Evolutionary conservation across 37 sponge, comb jelly and placozoan genomes (phyloP).

Genomic region (Sycon ciliatum): DNA sequence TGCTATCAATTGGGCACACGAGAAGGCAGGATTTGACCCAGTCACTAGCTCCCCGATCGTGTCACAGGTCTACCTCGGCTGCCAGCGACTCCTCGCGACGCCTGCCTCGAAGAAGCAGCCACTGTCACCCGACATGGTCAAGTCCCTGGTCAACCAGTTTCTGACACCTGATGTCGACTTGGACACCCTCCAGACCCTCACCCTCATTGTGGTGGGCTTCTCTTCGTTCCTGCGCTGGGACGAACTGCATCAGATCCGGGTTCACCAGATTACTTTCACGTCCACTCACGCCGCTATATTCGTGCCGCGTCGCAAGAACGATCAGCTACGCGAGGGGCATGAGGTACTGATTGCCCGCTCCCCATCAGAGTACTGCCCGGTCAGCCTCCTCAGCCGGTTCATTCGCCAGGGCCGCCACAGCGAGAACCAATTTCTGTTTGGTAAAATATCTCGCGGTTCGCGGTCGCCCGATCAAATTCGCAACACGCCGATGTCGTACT

Average conservation of each 20-base stretch:
- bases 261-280: not conserved
- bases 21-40: not conserved
- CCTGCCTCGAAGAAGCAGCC: conserved; percentile 2
- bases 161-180: not conserved
- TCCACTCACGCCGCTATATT: not conserved
- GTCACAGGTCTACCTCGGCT: no score
- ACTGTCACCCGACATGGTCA: not conserved
- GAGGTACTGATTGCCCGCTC: conserved; percentile 13
- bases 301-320: not conserved
- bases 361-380: not conserved
- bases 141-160: not conserved
- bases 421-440: no score
- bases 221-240: conserved; percentile 10
- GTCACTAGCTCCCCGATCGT: no score
- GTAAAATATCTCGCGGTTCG: no score
- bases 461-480: no score
- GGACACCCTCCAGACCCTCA: no score
- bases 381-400: not conserved
- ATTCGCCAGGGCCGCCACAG: no score
- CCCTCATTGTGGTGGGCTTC: not conserved
- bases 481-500: no score
- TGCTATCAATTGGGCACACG: not conserved
- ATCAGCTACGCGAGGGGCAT: not conserved
- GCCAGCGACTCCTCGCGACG: not conserved
- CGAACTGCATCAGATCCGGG: no score